Base-by-base conservation (phyloP, 2,113 vertebrate species). In the Ophiodon elongatus region DNA sequence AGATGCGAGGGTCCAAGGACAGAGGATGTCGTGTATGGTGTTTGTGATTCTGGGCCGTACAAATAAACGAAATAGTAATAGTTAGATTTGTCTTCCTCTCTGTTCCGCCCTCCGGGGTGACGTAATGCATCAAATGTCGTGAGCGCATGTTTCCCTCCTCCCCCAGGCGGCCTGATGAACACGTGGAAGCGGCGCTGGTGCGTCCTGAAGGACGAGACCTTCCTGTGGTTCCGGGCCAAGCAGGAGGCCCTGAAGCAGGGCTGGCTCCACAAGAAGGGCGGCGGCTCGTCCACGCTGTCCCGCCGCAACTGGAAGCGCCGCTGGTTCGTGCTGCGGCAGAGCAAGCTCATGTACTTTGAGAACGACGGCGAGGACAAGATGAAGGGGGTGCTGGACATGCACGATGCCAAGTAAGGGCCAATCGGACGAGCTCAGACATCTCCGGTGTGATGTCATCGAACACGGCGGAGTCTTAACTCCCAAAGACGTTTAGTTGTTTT, bases 181-280 rank as follows among this genome's bases (percentile, higher is more conserved):
- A 96, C 96, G 0, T 99, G 98, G 98, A 98, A 97, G 90, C 96
- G 97, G 33, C 97, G 98, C 85, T 99, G 98, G 98, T 99, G 98
- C 17, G 98, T 99, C 47, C 94, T 99, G 73, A 99, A 99, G 92
- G 98, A 99, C 50, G 98, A 99, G 92, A 98, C 98, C 23, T 99
- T 99, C 95, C 92, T 99, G 90, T 99, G 98, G 98, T 99, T 99
- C 92, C 96, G 98, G 70, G 97, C 97, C 81, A 99, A 99, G 88
- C 98, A 99, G 95, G 98, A 99, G 87, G 98, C 98, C 4, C 96
- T 99, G 88, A 99, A 99, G 92, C 98, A 99, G 88, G 98, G 98
- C 56, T 99, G 98, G 98, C 96, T 99, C 35, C 95, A 97, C 92
- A 99, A 99, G 88, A 99, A 99, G 76, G 98, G 98, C 0, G 98